Percentiles rank a stretch among this genome's conserved stretches.
Conservation (phyloP, 2,888 invertebrate genomes). For the Omphaloscelis lunosa region DNA sequence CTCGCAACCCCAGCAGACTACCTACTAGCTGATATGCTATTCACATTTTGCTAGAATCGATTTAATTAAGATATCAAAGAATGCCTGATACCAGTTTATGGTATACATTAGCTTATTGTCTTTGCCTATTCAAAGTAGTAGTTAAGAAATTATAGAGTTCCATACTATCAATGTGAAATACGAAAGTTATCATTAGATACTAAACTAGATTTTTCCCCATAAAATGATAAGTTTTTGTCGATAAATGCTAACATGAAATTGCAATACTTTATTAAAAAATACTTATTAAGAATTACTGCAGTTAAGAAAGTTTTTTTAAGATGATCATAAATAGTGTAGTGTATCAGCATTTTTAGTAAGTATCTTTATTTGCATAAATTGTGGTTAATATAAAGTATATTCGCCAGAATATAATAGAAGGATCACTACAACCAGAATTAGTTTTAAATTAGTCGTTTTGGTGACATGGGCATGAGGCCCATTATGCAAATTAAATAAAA, state of each 20-base stretch:
- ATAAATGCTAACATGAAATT: neutral
- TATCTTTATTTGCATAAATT: neutral
- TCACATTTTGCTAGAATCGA: slow-evolving; percentile 19
- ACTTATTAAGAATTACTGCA: neutral
- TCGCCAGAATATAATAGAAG: neutral
- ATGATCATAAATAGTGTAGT: neutral
- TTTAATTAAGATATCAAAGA: slow-evolving; percentile 62
- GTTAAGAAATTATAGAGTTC: slow-evolving; percentile 31
- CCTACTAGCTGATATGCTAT: neutral
- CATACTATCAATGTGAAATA: neutral
- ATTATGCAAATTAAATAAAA: no score
- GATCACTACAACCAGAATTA: neutral
- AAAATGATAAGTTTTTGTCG: neutral
- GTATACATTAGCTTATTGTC: slow-evolving; percentile 52
- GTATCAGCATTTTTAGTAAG: neutral
- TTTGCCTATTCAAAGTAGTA: slow-evolving; percentile 40
- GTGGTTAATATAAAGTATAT: neutral
- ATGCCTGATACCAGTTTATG: slow-evolving; percentile 41
- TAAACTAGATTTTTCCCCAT: neutral
- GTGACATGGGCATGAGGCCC: no score
- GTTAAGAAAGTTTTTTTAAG: neutral
- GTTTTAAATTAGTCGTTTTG: neutral
- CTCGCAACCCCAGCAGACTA: no score
- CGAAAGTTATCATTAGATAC: neutral
- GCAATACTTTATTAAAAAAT: neutral